Conservation (phyloP, 2,797 vertebrate genomes). For the Mormyrus proboscirostris region DNA sequence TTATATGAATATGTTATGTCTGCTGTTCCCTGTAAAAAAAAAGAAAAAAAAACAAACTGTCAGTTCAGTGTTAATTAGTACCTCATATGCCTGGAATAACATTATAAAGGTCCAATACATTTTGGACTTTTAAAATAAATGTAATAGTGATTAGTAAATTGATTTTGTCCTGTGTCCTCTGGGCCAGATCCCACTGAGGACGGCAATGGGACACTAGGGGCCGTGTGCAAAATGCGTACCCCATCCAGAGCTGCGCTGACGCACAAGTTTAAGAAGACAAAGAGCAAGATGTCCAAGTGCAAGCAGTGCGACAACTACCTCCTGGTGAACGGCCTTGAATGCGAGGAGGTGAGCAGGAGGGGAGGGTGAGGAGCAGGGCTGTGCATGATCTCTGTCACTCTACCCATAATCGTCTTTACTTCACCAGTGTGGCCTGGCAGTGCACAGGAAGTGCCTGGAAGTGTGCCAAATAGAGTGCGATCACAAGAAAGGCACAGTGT, state of each 20-base stretch:
- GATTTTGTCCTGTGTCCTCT: slow-evolving; percentile 24
- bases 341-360: slow-evolving; percentile 76
- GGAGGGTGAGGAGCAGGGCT: background rate
- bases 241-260: slow-evolving; percentile 72
- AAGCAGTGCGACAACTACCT: slow-evolving; percentile 87
- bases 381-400: background rate
- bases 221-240: slow-evolving; percentile 51
- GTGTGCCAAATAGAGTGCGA: slow-evolving; percentile 78
- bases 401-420: background rate
- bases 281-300: slow-evolving; percentile 82
- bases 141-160: background rate
- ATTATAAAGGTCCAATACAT: background rate
- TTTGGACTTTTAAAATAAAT: background rate
- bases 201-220: slow-evolving; percentile 41
- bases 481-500: slow-evolving; percentile 64
- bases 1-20: background rate
- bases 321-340: slow-evolving; percentile 78
- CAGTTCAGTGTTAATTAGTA: background rate
- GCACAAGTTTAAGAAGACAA: slow-evolving; percentile 73
- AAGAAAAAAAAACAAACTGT: background rate
- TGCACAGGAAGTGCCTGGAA: slow-evolving; percentile 90
- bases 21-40: background rate
- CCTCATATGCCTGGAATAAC: background rate
- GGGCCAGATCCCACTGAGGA: slow-evolving; percentile 54
- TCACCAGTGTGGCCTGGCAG: slow-evolving; percentile 72